Conservation (phyloP, 2,113 vertebrate genomes). For the Thermophis baileyi region DNA sequence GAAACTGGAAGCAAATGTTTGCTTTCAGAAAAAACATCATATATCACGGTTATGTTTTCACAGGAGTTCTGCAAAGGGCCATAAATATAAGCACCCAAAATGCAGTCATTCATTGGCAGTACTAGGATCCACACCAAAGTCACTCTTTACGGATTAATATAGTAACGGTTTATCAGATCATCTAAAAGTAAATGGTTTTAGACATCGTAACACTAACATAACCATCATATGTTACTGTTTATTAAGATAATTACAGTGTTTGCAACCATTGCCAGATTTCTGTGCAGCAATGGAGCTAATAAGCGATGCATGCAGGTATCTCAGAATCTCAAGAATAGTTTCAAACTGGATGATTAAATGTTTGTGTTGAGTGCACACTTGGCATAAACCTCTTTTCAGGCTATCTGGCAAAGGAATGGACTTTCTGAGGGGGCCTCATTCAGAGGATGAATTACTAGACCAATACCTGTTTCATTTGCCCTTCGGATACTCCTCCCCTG, state of each 20-base stretch:
- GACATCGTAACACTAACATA: neutral
- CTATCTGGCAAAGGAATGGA: neutral
- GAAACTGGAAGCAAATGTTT: neutral
- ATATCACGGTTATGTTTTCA: neutral
- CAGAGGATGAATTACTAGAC: neutral
- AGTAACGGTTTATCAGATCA: neutral
- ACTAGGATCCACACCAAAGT: neutral
- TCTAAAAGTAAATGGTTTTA: neutral
- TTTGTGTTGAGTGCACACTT: neutral
- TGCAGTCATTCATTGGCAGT: neutral
- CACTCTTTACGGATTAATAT: neutral
- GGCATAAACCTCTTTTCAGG: neutral
- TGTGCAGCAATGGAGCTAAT: neutral
- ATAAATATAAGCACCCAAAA: neutral
- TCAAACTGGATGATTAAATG: neutral
- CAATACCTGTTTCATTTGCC: constrained; percentile 96
- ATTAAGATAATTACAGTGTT: neutral
- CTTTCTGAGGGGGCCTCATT: neutral
- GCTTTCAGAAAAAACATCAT: neutral
- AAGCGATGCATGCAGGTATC: neutral
- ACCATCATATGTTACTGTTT: neutral
- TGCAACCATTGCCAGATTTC: neutral
- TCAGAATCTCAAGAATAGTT: neutral
- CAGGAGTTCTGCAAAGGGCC: neutral
- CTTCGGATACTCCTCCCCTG: constrained; percentile 94